phyloP scores from a whole-genome alignment of 2,797 vertebrate genomes.

The Adelosebastes latens region DNA sequence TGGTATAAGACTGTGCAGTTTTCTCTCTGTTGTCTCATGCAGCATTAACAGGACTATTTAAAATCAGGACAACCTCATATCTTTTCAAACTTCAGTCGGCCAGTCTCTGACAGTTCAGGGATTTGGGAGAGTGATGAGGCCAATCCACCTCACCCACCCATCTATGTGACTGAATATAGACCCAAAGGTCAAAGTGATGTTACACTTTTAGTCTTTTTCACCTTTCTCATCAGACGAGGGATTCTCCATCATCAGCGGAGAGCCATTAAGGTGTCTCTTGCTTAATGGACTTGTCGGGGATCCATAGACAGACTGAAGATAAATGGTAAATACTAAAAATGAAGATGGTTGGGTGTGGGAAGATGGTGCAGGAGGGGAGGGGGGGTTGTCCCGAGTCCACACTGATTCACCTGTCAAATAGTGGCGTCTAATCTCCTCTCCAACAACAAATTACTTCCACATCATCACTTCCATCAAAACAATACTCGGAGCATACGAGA shows the following conservation, averaged over 20 bases:
- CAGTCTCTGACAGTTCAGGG: constrained; percentile 30
- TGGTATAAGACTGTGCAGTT: not conserved
- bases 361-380: constrained; percentile 49
- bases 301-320: constrained; percentile 80
- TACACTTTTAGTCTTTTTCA: constrained; percentile 76
- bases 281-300: constrained; percentile 85
- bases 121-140: constrained; percentile 45
- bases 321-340: constrained; percentile 84
- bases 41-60: constrained; percentile 4
- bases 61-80: constrained; percentile 12
- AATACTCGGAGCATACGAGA: constrained; percentile 40
- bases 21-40: not conserved
- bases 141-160: constrained; percentile 35
- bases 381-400: constrained; percentile 66
- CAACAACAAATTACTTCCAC: constrained; percentile 75
- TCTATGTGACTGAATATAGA: constrained; percentile 58
- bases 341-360: constrained; percentile 72
- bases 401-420: constrained; percentile 81
- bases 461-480: constrained; percentile 70
- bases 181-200: constrained; percentile 72
- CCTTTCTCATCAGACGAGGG: constrained; percentile 75
- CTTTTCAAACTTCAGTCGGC: constrained; percentile 19
- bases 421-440: constrained; percentile 69
- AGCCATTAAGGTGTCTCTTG: constrained; percentile 81
- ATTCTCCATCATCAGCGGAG: constrained; percentile 81